phyloP scores from a whole-genome alignment of 1,140 invertebrate species.

The Drosophila funebris region DNA sequence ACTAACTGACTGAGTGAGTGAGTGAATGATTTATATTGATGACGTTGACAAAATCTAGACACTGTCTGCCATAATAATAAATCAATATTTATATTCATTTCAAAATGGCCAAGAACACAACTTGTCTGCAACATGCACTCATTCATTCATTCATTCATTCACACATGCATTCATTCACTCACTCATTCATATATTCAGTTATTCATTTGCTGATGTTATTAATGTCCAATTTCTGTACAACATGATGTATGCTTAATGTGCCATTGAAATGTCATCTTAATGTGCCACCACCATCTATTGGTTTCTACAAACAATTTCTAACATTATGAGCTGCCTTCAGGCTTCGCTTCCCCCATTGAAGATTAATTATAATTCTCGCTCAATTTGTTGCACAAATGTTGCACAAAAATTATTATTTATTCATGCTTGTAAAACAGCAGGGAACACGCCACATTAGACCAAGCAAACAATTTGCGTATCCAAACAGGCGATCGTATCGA shows the following conservation, averaged over 20 bases:
- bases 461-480: constrained; percentile 2
- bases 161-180: not conserved
- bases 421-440: constrained; percentile 11
- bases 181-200: not conserved
- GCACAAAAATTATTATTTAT: constrained; percentile 30
- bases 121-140: constrained; percentile 1
- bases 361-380: constrained; percentile 24
- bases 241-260: constrained; percentile 33
- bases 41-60: constrained; percentile 32
- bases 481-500: constrained; percentile 4
- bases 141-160: constrained; percentile 7
- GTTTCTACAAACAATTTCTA: not conserved
- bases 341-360: too few species aligned
- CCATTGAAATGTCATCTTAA: not conserved
- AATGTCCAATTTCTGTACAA: constrained; percentile 14
- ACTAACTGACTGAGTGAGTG: constrained; percentile 3
- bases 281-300: not conserved
- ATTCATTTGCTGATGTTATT: constrained; percentile 13
- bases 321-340: not conserved
- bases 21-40: constrained; percentile 53
- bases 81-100: constrained; percentile 37
- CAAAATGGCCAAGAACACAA: not conserved
- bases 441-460: not conserved
- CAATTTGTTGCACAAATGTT: constrained; percentile 26
- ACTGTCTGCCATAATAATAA: constrained; percentile 16